Conservation (phyloP, 2,797 vertebrate genomes). For the Harpagifer antarcticus region DNA sequence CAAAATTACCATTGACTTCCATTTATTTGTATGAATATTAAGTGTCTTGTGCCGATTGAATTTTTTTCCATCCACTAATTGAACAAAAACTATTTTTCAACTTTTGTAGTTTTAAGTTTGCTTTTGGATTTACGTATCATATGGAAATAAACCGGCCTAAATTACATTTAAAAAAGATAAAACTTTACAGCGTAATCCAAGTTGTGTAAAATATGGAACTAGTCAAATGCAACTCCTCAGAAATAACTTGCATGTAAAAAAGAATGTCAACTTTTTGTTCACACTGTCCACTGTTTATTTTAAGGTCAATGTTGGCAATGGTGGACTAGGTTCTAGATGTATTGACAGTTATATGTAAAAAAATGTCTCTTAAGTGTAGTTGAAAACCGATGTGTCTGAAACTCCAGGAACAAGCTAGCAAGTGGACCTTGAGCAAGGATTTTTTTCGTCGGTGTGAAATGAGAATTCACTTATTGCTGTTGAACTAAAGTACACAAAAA, state of each 20-base stretch:
- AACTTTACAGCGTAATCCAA: background rate
- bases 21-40: background rate
- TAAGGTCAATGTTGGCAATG: background rate
- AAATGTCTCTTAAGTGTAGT: no score
- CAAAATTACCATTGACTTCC: background rate
- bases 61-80: no score
- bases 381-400: background rate
- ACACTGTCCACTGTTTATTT: no score
- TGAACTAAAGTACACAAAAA: conserved; percentile 12
- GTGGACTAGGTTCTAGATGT: background rate
- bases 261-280: background rate
- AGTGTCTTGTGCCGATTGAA: background rate
- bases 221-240: background rate
- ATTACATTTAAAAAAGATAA: background rate
- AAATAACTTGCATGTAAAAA: background rate
- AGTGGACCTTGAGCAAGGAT: no score
- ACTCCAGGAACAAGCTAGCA: background rate
- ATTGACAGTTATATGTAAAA: background rate
- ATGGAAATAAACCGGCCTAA: background rate
- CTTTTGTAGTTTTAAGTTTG: background rate
- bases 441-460: background rate
- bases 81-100: background rate
- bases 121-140: background rate
- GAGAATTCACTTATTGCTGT: background rate
- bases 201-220: no score